Evolutionary conservation across 2,797 vertebrate genomes (phyloP).

Genomic region (Hyperoplus lanceolatus): DNA sequence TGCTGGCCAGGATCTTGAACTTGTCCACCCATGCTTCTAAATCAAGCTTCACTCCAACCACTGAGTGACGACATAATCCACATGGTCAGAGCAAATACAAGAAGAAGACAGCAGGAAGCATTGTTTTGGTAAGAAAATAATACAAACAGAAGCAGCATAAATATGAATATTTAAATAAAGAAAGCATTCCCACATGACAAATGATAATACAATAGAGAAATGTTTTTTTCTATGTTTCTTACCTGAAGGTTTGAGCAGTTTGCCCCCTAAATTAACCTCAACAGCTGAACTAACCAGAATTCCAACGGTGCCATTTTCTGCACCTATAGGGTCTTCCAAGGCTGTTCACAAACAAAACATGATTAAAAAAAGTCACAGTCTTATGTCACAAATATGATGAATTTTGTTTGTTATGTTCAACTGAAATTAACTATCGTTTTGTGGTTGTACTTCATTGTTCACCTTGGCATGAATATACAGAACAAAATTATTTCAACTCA

Average conservation of each 20-base stretch:
- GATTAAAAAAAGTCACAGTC: not conserved
- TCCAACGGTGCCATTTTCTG: constrained; percentile 93
- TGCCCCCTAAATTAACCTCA: constrained; percentile 91
- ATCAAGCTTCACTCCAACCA: constrained; percentile 98
- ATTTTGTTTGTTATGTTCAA: no score
- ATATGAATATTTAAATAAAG: not conserved
- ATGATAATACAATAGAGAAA: not conserved
- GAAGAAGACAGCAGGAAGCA: constrained; percentile 2
- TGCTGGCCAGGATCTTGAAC: constrained; percentile 99
- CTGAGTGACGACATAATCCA: constrained; percentile 73
- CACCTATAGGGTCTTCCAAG: constrained; percentile 84
- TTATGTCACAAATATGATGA: no score
- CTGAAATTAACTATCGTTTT: no score
- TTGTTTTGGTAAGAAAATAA: not conserved
- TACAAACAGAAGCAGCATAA: not conserved
- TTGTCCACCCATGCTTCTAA: constrained; percentile 98
- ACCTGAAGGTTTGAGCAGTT: constrained; percentile 96
- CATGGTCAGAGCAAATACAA: constrained; percentile 8
- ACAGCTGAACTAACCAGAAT: constrained; percentile 95
- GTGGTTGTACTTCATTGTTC: no score
- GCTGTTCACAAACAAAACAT: constrained; percentile 72
- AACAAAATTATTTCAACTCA: no score
- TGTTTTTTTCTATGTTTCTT: constrained; percentile 11
- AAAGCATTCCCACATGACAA: not conserved
- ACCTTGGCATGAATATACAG: no score